These are phyloP conservation scores for Eumaeus atala DNA, from an alignment of 1,140 invertebrate genomes.

Conservation along the genomic window DNA sequence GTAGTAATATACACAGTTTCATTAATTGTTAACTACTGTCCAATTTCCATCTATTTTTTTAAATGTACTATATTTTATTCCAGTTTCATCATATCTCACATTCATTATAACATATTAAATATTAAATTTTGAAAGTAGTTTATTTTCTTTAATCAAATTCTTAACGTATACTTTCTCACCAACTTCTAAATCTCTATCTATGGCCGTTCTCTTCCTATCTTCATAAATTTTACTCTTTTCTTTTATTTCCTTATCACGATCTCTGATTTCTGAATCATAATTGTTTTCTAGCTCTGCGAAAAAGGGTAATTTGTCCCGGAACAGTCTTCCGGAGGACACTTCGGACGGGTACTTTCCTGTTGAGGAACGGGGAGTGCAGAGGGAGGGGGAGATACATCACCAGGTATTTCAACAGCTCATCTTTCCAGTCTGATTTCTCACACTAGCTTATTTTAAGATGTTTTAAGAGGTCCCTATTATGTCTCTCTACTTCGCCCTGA, in stretches of 20 bases:
- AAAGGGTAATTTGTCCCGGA: conserved; percentile 31
- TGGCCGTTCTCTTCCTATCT: conserved; percentile 22
- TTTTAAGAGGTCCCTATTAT: conserved; percentile 1
- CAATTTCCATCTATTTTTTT: conserved; percentile 19
- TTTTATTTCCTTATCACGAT: conserved; percentile 24
- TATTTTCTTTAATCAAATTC: conserved; percentile 20
- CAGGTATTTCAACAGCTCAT: neutral
- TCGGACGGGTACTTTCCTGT: conserved; percentile 48
- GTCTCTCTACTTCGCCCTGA: conserved; percentile 9
- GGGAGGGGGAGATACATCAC: no score
- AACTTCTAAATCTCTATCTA: conserved; percentile 14
- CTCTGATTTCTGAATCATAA: conserved; percentile 27
- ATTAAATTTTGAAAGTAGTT: conserved; percentile 18
- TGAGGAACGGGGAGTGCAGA: neutral
- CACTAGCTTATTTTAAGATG: conserved; percentile 1
- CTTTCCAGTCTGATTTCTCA: conserved; percentile 3
- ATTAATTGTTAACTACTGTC: conserved; percentile 12
- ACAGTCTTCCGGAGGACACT: conserved; percentile 33
- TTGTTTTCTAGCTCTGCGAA: conserved; percentile 15
- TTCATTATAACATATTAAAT: conserved; percentile 18
- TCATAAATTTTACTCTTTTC: conserved; percentile 16
- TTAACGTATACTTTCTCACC: conserved; percentile 26
- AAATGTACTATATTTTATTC: conserved; percentile 16
- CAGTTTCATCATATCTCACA: conserved; percentile 28
- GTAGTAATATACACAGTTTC: no score